A percentile compares a stretch with the other conserved stretches of the same genome.
Conservation (phyloP, 30 jellyfish, hydroid and myxozoan species). For the Hydractinia echinata region DNA sequence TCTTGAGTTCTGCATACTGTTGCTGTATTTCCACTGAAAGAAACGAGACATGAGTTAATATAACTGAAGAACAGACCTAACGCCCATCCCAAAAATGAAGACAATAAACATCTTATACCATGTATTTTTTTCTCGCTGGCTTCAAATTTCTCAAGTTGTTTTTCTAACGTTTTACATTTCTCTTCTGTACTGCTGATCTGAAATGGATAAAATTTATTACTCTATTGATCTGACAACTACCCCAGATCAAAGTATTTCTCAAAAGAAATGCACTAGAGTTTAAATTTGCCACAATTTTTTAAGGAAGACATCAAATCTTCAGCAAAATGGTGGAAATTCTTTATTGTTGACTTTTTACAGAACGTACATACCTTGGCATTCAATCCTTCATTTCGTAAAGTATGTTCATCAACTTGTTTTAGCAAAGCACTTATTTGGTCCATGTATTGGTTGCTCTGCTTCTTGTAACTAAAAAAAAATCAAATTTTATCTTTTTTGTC, state of each 20-base stretch:
- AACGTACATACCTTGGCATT: conserved; percentile 14
- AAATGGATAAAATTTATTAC: background rate
- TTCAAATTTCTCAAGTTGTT: conserved; percentile 25
- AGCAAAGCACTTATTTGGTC: conserved; percentile 35
- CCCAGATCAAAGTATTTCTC: no score
- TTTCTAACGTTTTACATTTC: conserved; percentile 20
- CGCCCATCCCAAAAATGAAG: no score
- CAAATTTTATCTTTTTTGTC: no score
- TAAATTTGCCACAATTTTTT: no score
- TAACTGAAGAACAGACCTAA: no score
- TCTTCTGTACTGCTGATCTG: conserved; percentile 26
- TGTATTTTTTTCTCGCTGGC: conserved; percentile 18
- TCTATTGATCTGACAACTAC: no score
- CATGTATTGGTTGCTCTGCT: conserved; percentile 39
- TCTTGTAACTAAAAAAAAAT: conserved; percentile 21
- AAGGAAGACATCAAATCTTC: no score
- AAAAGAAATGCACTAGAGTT: no score
- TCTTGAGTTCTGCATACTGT: no score
- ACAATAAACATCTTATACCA: background rate
- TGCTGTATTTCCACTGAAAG: no score
- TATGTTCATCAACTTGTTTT: conserved; percentile 33
- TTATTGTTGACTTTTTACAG: background rate
- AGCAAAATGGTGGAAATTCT: no score
- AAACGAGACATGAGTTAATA: no score
- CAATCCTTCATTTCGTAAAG: conserved; percentile 19